phyloP scores from a whole-genome alignment of 2,113 vertebrate species.

The Gadus chalcogrammus region DNA sequence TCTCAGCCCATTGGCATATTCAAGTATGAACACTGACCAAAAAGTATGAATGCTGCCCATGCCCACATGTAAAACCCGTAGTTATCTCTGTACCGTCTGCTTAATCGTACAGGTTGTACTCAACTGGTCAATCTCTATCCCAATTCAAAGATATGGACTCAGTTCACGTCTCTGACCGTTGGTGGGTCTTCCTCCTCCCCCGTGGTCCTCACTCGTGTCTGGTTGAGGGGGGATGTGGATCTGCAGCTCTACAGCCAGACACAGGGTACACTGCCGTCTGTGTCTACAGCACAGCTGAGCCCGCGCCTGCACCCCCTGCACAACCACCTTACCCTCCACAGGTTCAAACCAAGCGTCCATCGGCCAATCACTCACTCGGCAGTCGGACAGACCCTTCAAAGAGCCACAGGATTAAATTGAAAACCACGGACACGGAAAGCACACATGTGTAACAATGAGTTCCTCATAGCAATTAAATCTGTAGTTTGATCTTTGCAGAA shows the following conservation, averaged over 20 bases:
- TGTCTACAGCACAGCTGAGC: slow-evolving; percentile 70
- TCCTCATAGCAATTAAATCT: no score
- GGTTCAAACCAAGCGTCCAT: not conserved
- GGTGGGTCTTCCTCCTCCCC: slow-evolving; percentile 6
- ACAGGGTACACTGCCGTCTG: slow-evolving; percentile 59
- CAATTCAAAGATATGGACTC: not conserved
- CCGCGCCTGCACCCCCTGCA: slow-evolving; percentile 35
- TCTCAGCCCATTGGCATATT: no score
- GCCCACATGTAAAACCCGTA: no score
- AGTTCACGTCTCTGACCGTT: slow-evolving; percentile 17
- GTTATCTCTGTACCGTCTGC: no score
- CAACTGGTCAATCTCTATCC: not conserved
- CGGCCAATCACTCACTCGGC: slow-evolving; percentile 31
- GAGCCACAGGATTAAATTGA: not conserved
- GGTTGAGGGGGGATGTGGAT: slow-evolving; percentile 39
- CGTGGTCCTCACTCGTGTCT: not conserved
- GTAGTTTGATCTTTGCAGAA: no score
- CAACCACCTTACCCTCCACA: no score
- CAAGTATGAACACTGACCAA: no score
- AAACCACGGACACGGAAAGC: no score
- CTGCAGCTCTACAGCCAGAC: slow-evolving; percentile 67
- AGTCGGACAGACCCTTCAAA: slow-evolving; percentile 54
- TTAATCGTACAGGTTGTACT: not conserved
- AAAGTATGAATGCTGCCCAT: not conserved
- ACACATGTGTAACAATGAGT: not conserved